Evolutionary conservation across 2,113 vertebrate species (phyloP).

Genomic region (Marcusenius ussheri): DNA sequence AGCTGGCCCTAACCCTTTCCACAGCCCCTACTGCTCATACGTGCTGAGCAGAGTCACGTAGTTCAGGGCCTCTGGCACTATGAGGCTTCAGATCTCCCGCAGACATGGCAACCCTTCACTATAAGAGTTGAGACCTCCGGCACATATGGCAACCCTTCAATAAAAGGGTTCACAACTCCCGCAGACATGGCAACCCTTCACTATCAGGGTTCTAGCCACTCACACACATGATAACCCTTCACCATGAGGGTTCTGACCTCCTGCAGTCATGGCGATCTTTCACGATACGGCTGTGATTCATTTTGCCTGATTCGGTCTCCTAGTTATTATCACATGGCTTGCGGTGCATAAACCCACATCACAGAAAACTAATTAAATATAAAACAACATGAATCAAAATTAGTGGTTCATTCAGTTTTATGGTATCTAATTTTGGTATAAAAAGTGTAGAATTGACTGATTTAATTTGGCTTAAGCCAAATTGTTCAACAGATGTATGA

Average conservation of each 20-base stretch:
- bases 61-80: neutral
- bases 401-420: neutral
- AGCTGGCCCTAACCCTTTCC: neutral
- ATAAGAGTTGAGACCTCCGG: neutral
- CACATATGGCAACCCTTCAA: neutral
- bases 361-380: neutral
- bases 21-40: neutral
- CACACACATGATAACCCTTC: neutral
- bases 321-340: neutral
- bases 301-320: neutral
- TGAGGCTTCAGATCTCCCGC: neutral
- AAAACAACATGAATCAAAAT: neutral
- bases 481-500: neutral
- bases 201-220: neutral
- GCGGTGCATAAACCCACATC: neutral
- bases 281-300: neutral
- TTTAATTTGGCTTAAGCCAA: neutral
- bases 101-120: neutral
- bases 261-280: neutral
- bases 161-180: neutral
- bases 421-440: neutral
- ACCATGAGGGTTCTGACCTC: neutral
- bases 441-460: constrained; percentile 1
- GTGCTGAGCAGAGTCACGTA: neutral
- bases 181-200: neutral